Percentiles rank a stretch among this genome's conserved stretches.
phyloP scores from a whole-genome alignment of 2,888 invertebrate genomes.

The Plagodis dolabraria region DNA sequence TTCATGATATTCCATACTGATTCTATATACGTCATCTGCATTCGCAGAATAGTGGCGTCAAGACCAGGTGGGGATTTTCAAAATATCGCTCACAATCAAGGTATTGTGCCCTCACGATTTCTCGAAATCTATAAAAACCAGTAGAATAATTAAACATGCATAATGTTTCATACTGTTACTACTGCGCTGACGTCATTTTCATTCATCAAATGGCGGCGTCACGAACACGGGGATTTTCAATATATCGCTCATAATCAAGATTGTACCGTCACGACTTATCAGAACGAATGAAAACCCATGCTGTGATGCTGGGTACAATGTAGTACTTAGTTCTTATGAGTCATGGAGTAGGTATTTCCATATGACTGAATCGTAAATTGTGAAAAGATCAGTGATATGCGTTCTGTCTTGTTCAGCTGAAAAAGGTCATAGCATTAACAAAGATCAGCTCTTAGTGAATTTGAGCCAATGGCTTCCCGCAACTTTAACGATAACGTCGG shows the following conservation, averaged over 20 bases:
- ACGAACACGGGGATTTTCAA: slow-evolving; percentile 23
- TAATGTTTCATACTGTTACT: slow-evolving; percentile 7
- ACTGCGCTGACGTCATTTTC: slow-evolving; percentile 17
- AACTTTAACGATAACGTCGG: too few species aligned
- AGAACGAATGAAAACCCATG: slow-evolving; percentile 23
- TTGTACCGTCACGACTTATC: slow-evolving; percentile 22
- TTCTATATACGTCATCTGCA: too few species aligned
- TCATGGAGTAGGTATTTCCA: slow-evolving; percentile 27
- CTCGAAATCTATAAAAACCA: not conserved
- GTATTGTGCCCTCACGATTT: not conserved
- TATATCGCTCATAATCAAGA: slow-evolving; percentile 23
- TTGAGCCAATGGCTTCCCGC: too few species aligned
- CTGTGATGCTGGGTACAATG: not conserved
- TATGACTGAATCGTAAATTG: not conserved
- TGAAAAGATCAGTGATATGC: too few species aligned
- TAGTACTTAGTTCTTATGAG: slow-evolving; percentile 29
- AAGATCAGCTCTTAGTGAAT: too few species aligned
- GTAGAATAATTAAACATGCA: not conserved
- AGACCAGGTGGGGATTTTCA: too few species aligned
- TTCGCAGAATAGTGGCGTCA: too few species aligned
- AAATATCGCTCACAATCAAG: too few species aligned
- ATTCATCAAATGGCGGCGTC: slow-evolving; percentile 13
- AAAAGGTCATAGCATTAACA: too few species aligned
- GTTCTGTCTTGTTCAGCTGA: too few species aligned
- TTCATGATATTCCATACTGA: too few species aligned